These are phyloP conservation scores for Cherax quadricarinatus DNA, from an alignment of 1,140 invertebrate species.

Conservation along the genomic window DNA sequence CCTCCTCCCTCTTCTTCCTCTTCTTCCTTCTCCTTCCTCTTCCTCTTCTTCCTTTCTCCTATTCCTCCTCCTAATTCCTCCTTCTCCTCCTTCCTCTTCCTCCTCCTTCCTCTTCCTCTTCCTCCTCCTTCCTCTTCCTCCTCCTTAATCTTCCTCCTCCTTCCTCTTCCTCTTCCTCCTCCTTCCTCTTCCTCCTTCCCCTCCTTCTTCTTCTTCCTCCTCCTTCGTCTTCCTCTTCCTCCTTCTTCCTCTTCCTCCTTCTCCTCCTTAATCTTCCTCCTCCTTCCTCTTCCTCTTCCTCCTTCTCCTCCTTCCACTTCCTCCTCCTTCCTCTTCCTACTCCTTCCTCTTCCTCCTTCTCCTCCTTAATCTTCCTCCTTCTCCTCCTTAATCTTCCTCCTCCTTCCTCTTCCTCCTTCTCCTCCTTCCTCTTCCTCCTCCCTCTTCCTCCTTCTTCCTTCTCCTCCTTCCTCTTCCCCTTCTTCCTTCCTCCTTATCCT, in stretches of 20 bases:
- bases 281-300: background rate
- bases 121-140: background rate
- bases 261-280: background rate
- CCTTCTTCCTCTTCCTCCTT: background rate
- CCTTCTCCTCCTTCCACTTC: background rate
- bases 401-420: background rate
- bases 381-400: too few relatives aligned
- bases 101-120: background rate
- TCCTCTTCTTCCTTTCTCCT: background rate
- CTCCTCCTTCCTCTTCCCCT: background rate
- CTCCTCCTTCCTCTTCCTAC: background rate
- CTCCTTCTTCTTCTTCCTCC: background rate
- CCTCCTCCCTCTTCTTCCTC: background rate
- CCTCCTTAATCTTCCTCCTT: too few relatives aligned
- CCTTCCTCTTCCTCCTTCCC: background rate
- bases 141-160: too few relatives aligned
- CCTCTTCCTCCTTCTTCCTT: background rate
- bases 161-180: background rate
- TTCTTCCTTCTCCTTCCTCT: background rate
- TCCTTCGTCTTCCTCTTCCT: background rate
- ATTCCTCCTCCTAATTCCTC: background rate
- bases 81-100: background rate
- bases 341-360: background rate
- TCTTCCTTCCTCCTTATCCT: background rate
- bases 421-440: background rate